Base-by-base conservation (phyloP, 2,797 vertebrate genomes). In the Danio kyathit region DNA sequence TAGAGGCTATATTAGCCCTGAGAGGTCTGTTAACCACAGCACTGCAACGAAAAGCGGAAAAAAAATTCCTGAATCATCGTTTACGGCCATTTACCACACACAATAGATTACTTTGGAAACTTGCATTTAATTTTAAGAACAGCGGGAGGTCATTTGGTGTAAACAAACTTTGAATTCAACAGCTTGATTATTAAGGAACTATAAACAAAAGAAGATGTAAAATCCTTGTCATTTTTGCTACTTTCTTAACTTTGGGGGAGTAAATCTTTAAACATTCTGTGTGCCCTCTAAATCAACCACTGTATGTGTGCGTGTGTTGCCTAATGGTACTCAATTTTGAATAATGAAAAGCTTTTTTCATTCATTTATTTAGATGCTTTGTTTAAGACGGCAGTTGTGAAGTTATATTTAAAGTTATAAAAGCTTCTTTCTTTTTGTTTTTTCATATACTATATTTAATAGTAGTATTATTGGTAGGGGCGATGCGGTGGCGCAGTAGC, bases 1-100 rank as follows among this genome's bases (percentile, higher is more conserved):
- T 75, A 21, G n/a, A 79, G 1, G 17, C 46, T 70, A 49, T 57
- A 69, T 57, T 17, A 72, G n/a, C 70, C 67, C 67, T 57, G 44
- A 43, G 61, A 29, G 69, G 69, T 79, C 81, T 65, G 61, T 79
- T 74, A 69, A 56, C 52, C 76, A 69, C 48, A 61, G 52, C 8
- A n/a, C 16, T 56, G 51, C 52, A 48, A 29, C 41, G 6, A 54
- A 77, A 52, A n/a, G 17, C 38, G 11, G 19, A 4, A 29, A 29
- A 7, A 51, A 16, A 61, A 41, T 19, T 61, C 59, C 64, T 51
- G 63, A 48, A 48, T 70, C 71, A 76, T 79, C n/a, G 61, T 63
- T 70, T 75, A 54, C 10, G 70, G 49, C 59, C 59, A 54, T 54
- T 69, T 61, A 48, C 63, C 19, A 67, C 6, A 46, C 11, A 51